Evolutionary conservation across 2,113 vertebrate species (phyloP), one percentile per base, ranked within the genome.

Genomic region (Myotis davidii): DNA sequence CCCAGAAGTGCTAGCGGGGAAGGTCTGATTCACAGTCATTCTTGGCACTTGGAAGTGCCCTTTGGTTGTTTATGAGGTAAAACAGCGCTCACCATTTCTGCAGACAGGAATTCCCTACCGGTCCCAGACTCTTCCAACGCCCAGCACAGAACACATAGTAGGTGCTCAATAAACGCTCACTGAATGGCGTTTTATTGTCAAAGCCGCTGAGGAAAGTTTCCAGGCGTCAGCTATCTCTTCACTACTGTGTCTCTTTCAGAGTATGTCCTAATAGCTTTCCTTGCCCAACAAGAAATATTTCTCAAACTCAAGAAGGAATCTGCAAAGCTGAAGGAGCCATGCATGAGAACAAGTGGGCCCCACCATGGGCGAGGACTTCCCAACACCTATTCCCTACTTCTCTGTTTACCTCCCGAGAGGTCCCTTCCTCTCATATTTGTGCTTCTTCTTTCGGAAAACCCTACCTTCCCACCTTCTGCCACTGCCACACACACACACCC

Each of bases 101-200:
- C 42, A 56, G n/a, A 29, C 3, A n/a, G 77, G 89, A 88, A 96
- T 70, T 87, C 93, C 92, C 81, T 64, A 69, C 39, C 82, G 23
- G 32, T 42, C 34, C 45, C 42, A 32, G 64, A 50, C 81, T 85
- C 65, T 69, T 52, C n/a, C 78, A 17, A 34, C 3, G 11, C 54
- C 90, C 21, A 23, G 79, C 73, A 73, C 27, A 13, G 18, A 91
- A 48, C 54, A 73, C 79, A 8, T 45, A 93, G 29, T 88, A 97
- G 52, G 39, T 96, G 93, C 81, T 94, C 96, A 96, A 83, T 83
- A 95, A 90, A 88, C 1, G n/a, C 50, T 37, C 42, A n/a, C 74
- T 21, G 42, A n/a, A 70, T 10, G 69, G 67, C 78, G 90, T 81
- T 85, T 73, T 88, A 64, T 93, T 67, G 73, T n/a, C 74, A 42